A percentile compares a stretch with the other conserved stretches of the same genome.
phyloP scores from a whole-genome alignment of 2,888 invertebrate species.

The Stenodema calcarata region DNA sequence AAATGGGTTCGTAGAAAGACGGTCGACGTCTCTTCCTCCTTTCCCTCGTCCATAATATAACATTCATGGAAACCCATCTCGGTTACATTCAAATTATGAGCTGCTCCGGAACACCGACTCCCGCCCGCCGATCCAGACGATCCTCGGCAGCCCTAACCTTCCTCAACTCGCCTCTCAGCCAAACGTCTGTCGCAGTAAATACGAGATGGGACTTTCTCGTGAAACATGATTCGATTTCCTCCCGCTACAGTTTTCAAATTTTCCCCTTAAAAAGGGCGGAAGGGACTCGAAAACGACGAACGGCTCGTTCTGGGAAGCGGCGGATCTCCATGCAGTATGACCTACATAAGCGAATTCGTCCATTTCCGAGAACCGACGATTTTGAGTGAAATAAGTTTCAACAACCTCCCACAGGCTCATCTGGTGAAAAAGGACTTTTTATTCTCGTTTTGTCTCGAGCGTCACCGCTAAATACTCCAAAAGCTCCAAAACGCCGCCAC shows the following conservation, averaged over 20 bases:
- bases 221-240: neutral
- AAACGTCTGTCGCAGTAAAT: neutral
- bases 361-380: no score
- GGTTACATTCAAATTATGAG: neutral
- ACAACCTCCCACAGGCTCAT: no score
- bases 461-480: no score
- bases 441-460: no score
- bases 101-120: neutral
- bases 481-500: no score
- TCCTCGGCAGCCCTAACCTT: neutral
- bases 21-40: no score
- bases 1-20: neutral
- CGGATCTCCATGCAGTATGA: neutral
- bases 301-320: neutral
- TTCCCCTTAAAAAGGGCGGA: neutral
- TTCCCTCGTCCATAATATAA: neutral
- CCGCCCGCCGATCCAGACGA: neutral
- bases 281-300: neutral
- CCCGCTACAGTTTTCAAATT: neutral
- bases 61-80: neutral
- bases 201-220: neutral
- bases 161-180: neutral
- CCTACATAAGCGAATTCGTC: no score
- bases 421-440: no score
- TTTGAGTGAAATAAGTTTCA: no score